phyloP scores from a whole-genome alignment of 2,113 vertebrate genomes.

The Tupaia tana region DNA sequence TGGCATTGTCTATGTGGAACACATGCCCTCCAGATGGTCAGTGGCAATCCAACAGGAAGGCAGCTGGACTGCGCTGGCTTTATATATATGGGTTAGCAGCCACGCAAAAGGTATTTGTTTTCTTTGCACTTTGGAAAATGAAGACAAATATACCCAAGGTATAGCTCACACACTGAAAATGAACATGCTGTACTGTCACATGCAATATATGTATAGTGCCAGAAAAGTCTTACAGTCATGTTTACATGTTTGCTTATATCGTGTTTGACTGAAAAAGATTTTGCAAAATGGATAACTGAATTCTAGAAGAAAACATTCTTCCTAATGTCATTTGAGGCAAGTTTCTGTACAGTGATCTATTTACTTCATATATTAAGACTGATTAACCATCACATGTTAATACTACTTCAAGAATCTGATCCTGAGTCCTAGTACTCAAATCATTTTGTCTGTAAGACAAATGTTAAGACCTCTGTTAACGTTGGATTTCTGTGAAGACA shows the following conservation, averaged over 20 bases:
- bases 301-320: conserved; percentile 44
- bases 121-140: conserved; percentile 63
- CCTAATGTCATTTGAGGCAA: background rate
- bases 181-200: conserved; percentile 20
- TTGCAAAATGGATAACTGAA: background rate
- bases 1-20: conserved; percentile 34
- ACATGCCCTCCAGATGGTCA: conserved; percentile 69
- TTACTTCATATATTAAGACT: background rate
- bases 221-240: background rate
- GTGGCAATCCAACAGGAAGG: conserved; percentile 53
- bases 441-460: background rate
- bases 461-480: background rate
- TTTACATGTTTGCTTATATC: conserved; percentile 48
- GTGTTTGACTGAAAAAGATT: background rate
- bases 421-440: background rate
- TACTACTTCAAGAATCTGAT: background rate
- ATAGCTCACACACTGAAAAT: conserved; percentile 13
- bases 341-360: background rate
- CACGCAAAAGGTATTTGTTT: conserved; percentile 62
- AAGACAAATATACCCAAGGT: conserved; percentile 25
- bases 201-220: conserved; percentile 7
- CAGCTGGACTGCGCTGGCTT: conserved; percentile 58
- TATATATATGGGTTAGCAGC: background rate
- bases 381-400: background rate
- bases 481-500: background rate